Base-by-base conservation (phyloP, 64 coral and sea anemone species). In the Anthopleura sola region DNA sequence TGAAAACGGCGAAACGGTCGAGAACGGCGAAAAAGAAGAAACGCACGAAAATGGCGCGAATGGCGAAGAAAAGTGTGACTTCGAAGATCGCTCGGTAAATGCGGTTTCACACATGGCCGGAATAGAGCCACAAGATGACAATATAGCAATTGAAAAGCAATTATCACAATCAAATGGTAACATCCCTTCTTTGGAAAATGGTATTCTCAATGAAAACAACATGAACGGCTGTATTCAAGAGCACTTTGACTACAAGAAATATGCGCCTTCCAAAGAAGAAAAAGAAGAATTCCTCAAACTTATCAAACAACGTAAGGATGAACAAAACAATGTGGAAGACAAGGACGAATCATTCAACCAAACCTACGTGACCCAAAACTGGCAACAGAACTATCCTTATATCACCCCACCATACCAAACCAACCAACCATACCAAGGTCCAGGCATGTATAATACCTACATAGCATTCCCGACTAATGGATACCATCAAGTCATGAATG, bases 181-280 rank as follows among this genome's bases (percentile, higher is more conserved):
- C 83, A 86, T 78, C 68, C 49, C 85, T 87, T 88, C 90, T 76
- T 92, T 90, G 55, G 48, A 54, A 55, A 83, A 54, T 37, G 82
- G 82, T 36, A 33, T 86, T 78, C 32, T 81, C 26, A 78, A 75
- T 58, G 37, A 83, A 75, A 76, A 77, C 87, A 84, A 78, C 84
- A 83, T 79, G 84, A 92, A 60, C 34, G 83, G 36, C 49, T 78
- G 38, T 34, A 78, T 32, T 84, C 82, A 81, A 82, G 75, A 92
- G 49, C 90, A 88, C 38, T 97, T 97, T 84, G 94, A 97, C 56
- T 97, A 97, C 87, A 93, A 92, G 81, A 97, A 97, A 57, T 97
- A 84, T 60, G 91, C 85, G 75, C 94, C 94, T 17, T 86, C 86
- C 46, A 86, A 88, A 21, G 90, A 92, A 80, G 83, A 87, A 28